Evolutionary conservation across 2,797 vertebrate genomes (phyloP).

Genomic region (Picus viridis): DNA sequence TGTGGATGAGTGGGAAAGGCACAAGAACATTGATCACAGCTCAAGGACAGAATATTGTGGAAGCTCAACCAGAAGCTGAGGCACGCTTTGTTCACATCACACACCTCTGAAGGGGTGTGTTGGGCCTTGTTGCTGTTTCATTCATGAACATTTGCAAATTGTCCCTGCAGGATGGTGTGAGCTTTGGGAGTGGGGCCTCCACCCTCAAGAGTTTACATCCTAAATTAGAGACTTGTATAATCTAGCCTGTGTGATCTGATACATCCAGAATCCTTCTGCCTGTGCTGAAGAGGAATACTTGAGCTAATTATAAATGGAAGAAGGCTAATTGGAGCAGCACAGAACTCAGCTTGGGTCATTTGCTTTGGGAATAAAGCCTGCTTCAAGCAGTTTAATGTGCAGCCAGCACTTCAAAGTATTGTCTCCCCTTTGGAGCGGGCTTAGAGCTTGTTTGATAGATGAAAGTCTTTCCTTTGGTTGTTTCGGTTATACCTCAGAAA

Average conservation of each 20-base stretch:
- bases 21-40: neutral
- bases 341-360: neutral
- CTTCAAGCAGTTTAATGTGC: neutral
- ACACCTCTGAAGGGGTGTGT: neutral
- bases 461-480: neutral
- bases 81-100: neutral
- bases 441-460: neutral
- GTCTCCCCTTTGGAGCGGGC: neutral
- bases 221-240: neutral
- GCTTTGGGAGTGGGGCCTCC: neutral
- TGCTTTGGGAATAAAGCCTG: neutral
- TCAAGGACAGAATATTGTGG: accelerated
- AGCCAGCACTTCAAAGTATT: neutral
- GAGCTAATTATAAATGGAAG: neutral
- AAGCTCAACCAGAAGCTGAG: neutral
- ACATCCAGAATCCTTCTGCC: neutral
- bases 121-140: neutral
- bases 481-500: neutral
- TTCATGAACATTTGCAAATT: neutral
- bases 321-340: neutral
- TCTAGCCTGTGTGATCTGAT: neutral
- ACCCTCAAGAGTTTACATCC: neutral
- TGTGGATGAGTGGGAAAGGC: neutral
- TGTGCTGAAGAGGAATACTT: neutral
- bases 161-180: neutral